A percentile compares a stretch with the other conserved stretches of the same genome.
phyloP scores from a whole-genome alignment of 2,797 vertebrate genomes.

The Parambassis ranga region DNA sequence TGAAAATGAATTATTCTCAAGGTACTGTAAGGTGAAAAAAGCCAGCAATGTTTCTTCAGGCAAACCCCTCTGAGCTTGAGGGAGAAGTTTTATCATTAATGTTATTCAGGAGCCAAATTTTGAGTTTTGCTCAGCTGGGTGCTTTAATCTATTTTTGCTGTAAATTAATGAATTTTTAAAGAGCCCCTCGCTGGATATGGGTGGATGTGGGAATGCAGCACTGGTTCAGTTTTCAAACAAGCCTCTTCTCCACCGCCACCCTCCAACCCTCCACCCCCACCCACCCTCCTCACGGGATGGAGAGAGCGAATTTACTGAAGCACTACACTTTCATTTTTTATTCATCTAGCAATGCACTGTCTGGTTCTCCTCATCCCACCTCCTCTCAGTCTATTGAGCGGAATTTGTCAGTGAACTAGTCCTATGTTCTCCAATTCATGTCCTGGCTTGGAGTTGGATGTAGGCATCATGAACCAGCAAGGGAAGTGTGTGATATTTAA shows the following conservation, averaged over 20 bases:
- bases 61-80: conserved; percentile 61
- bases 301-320: conserved; percentile 74
- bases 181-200: conserved; percentile 76
- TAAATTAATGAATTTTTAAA: conserved; percentile 90
- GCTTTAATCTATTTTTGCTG: conserved; percentile 87
- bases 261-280: conserved; percentile 44
- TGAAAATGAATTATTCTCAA: conserved; percentile 72
- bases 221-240: conserved; percentile 75
- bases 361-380: conserved; percentile 52
- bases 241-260: conserved; percentile 46
- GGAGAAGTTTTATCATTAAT: conserved; percentile 83
- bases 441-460: conserved; percentile 26
- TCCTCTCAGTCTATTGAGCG: conserved; percentile 54
- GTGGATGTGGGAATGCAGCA: conserved; percentile 78
- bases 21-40: conserved; percentile 75
- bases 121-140: conserved; percentile 84
- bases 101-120: conserved; percentile 84
- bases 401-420: conserved; percentile 56
- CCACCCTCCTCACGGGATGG: conserved; percentile 67
- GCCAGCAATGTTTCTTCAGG: conserved; percentile 67
- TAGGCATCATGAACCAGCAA: conserved; percentile 51
- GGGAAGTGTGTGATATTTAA: conserved; percentile 54
- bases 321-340: conserved; percentile 81
- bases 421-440: conserved; percentile 30
- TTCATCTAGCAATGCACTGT: conserved; percentile 77